These are phyloP conservation scores for Monochamus alternatus DNA, from an alignment of 2,888 invertebrate species.

Conservation along the genomic window DNA sequence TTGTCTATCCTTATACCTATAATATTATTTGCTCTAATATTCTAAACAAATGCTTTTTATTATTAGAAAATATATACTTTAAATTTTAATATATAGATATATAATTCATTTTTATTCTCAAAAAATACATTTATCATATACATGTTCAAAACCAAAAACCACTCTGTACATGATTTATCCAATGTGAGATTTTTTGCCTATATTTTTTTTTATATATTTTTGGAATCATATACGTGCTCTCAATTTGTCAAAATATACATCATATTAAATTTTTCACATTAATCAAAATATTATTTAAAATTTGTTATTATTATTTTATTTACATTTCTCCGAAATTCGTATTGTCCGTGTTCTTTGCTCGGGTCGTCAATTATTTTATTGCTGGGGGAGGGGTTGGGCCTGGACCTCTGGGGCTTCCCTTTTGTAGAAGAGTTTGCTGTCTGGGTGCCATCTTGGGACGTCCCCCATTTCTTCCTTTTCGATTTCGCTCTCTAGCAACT, in stretches of 20 bases:
- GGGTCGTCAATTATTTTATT: constrained; percentile 38
- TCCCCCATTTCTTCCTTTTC: constrained; percentile 67
- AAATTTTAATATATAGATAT: constrained; percentile 16
- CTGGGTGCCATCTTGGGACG: constrained; percentile 66
- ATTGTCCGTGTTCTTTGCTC: constrained; percentile 42
- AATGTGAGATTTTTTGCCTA: neutral
- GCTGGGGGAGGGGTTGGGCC: constrained; percentile 26
- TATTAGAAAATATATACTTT: constrained; percentile 34
- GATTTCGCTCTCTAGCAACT: constrained; percentile 66
- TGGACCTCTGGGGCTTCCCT: constrained; percentile 58
- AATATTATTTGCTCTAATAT: constrained; percentile 38
- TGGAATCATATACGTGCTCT: constrained; percentile 25
- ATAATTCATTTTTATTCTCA: constrained; percentile 26
- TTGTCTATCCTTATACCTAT: constrained; percentile 57
- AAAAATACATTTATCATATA: constrained; percentile 37
- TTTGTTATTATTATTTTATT: constrained; percentile 42
- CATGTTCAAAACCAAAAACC: constrained; percentile 16
- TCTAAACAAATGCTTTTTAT: constrained; percentile 15
- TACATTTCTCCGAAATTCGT: constrained; percentile 44
- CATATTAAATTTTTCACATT: constrained; percentile 34
- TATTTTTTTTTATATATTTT: constrained; percentile 7
- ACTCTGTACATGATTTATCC: constrained; percentile 34
- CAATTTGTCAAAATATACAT: constrained; percentile 46
- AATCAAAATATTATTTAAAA: constrained; percentile 47
- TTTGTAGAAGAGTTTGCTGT: constrained; percentile 66